Evolutionary conservation across 2,888 invertebrate species (phyloP).

Genomic region (Agriopis aurantiaria): DNA sequence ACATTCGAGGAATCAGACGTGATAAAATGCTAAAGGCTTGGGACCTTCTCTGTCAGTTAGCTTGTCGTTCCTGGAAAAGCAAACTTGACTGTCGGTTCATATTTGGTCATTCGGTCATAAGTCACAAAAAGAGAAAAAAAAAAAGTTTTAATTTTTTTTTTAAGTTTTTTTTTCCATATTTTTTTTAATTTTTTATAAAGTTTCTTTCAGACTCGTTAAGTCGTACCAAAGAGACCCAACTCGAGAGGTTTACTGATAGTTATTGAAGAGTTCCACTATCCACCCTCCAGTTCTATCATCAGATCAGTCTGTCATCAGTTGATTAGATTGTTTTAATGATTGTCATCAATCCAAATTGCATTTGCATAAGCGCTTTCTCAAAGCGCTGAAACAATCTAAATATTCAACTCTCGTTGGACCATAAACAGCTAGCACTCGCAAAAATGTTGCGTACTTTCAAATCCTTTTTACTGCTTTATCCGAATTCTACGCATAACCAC

Average conservation of each 20-base stretch:
- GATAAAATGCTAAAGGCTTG: conserved; percentile 27
- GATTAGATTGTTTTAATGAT: too few species aligned
- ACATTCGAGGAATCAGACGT: conserved; percentile 29
- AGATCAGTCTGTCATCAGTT: too few species aligned
- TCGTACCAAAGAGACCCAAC: too few species aligned
- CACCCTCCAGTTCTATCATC: too few species aligned
- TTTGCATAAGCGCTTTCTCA: background rate
- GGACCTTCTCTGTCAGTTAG: background rate
- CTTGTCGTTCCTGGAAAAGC: background rate
- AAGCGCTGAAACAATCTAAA: conserved; percentile 7
- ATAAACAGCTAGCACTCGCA: conserved; percentile 12
- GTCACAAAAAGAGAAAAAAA: too few species aligned
- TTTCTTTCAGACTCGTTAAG: too few species aligned
- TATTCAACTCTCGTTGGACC: conserved; percentile 7
- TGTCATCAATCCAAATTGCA: background rate
- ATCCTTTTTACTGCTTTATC: conserved; percentile 33
- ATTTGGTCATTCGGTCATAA: too few species aligned
- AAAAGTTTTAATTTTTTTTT: too few species aligned
- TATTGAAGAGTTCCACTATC: too few species aligned
- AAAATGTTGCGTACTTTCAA: conserved; percentile 31
- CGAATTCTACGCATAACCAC: conserved; percentile 22
- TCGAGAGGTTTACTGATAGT: too few species aligned
- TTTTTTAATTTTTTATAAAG: too few species aligned
- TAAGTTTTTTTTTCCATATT: too few species aligned
- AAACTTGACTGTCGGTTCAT: background rate